These are phyloP conservation scores for Spatula versicolor DNA, from an alignment of 2,797 vertebrate genomes.

Conservation along the genomic window DNA sequence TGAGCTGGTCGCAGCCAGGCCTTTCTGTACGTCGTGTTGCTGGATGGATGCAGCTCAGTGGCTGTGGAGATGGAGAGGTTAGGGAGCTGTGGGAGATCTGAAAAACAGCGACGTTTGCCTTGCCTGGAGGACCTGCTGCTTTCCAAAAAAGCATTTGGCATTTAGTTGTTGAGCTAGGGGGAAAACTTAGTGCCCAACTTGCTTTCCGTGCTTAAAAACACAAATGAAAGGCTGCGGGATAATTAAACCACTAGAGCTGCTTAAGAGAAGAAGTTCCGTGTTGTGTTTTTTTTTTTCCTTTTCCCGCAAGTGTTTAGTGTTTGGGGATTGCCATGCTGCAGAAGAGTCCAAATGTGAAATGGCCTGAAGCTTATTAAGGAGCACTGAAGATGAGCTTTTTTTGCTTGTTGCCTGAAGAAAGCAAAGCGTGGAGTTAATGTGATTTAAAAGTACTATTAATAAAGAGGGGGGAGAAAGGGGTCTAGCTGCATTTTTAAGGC, in stretches of 20 bases:
- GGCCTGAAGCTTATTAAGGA: not conserved
- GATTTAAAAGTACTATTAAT: not conserved
- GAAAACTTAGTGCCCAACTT: not conserved
- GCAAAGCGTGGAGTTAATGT: not conserved
- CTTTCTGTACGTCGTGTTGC: not conserved
- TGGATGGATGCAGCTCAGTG: not conserved
- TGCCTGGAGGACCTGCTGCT: not conserved
- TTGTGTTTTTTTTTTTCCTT: not conserved
- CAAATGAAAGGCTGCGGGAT: not conserved
- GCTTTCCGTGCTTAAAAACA: not conserved
- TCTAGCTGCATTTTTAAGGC: not conserved
- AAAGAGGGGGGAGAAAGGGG: not conserved
- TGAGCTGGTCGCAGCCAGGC: not conserved
- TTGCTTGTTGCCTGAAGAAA: not conserved
- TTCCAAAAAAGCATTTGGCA: not conserved
- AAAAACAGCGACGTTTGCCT: not conserved
- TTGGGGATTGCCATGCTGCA: not conserved
- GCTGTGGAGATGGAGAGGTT: not conserved
- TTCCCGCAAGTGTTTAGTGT: not conserved
- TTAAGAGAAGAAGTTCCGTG: not conserved
- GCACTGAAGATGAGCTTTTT: not conserved
- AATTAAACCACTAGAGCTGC: slow-evolving; percentile 4
- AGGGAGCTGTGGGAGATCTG: not conserved
- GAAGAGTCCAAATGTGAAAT: not conserved
- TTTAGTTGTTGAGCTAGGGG: not conserved